Percentiles rank a stretch among this genome's conserved stretches.
Conservation (phyloP, 2,888 invertebrate species). For the Teleogryllus oceanicus region DNA sequence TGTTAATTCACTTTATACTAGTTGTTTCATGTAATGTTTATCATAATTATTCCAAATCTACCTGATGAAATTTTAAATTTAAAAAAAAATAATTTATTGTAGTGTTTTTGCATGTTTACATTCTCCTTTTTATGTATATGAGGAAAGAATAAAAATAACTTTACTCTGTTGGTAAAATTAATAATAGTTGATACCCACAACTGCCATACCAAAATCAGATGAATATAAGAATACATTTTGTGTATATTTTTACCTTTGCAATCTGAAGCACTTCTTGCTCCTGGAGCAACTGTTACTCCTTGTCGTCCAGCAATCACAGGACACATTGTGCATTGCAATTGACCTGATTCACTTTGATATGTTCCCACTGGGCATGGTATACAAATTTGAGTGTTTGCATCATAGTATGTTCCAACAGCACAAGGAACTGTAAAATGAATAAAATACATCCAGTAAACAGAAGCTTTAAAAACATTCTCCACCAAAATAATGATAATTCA, state of each 20-base stretch:
- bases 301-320: slow-evolving; percentile 85
- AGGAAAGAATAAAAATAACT: no score
- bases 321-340: slow-evolving; percentile 83
- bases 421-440: slow-evolving; percentile 67
- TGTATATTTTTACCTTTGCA: slow-evolving; percentile 64
- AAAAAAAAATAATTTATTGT: no score
- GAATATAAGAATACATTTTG: not conserved
- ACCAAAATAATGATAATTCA: no score
- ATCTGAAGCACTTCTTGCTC: slow-evolving; percentile 82
- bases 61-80: no score
- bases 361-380: slow-evolving; percentile 81
- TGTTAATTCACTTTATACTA: no score
- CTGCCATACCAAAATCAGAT: no score
- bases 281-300: slow-evolving; percentile 82
- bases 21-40: not conserved
- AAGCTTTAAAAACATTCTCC: no score
- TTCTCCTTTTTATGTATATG: no score
- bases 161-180: not conserved
- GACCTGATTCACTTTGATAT: slow-evolving; percentile 91
- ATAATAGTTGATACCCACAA: not conserved
- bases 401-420: slow-evolving; percentile 83
- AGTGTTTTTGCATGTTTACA: no score
- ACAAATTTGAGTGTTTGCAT: slow-evolving; percentile 72
- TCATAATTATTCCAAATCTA: not conserved
- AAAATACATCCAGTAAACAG: no score